Evolutionary conservation across 2,113 vertebrate species (phyloP).

Genomic region (Lycaon pictus): DNA sequence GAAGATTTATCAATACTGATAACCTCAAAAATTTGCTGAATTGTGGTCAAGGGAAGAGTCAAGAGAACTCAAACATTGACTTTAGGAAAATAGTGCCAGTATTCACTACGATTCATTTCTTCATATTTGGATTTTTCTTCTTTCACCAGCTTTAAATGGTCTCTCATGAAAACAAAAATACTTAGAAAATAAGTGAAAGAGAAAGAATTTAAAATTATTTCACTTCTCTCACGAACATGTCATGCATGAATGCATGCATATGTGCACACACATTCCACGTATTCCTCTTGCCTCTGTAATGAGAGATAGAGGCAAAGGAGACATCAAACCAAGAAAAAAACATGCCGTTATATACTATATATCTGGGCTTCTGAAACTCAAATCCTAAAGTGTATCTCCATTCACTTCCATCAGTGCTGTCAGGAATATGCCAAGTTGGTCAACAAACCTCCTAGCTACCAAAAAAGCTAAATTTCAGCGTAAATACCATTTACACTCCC

Average conservation of each 20-base stretch:
- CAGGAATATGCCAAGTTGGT: neutral
- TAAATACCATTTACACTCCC: neutral
- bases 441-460: neutral
- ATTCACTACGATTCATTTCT: neutral
- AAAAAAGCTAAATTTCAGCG: neutral
- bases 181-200: neutral
- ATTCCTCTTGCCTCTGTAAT: neutral
- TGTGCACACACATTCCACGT: no score
- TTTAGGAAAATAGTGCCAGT: neutral
- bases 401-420: neutral
- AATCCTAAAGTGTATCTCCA: neutral
- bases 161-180: neutral
- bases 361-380: neutral
- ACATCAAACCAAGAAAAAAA: neutral
- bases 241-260: neutral
- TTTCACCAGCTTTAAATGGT: neutral
- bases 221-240: neutral
- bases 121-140: neutral
- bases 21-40: neutral
- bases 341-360: fast-evolving
- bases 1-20: neutral
- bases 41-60: neutral
- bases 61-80: neutral
- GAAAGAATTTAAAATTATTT: neutral
- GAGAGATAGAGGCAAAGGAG: neutral